A percentile compares a stretch with the other conserved stretches of the same genome.
These are phyloP conservation scores for Elysia chlorotica DNA, from an alignment of 1,140 invertebrate species.

Conservation along the genomic window DNA sequence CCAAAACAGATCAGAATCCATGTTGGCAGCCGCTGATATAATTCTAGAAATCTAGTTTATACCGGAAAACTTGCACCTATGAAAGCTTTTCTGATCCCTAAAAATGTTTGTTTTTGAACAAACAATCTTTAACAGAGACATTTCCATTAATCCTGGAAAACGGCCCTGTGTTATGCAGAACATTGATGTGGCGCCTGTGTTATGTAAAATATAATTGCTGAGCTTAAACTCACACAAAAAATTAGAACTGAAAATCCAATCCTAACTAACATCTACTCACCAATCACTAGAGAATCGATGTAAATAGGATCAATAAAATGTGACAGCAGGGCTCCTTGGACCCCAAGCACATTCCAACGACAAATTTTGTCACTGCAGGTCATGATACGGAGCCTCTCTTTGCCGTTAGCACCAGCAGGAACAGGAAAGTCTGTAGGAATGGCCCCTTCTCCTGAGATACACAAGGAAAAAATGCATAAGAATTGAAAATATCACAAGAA, in stretches of 20 bases:
- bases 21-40: no score
- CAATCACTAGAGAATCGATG: slow-evolving; percentile 54
- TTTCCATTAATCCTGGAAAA: neutral
- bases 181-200: neutral
- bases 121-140: neutral
- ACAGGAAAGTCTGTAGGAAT: slow-evolving; percentile 75
- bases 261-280: slow-evolving; percentile 27
- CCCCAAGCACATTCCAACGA: slow-evolving; percentile 61
- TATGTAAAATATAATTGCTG: neutral
- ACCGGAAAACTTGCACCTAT: no score
- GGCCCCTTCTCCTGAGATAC: slow-evolving; percentile 92
- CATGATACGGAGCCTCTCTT: slow-evolving; percentile 60
- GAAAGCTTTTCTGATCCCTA: no score
- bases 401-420: slow-evolving; percentile 49
- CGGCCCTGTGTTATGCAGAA: neutral
- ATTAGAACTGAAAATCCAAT: neutral
- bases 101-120: no score
- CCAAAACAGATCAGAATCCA: no score
- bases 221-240: no score
- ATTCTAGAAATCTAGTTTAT: no score
- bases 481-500: no score
- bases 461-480: no score
- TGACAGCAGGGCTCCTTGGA: slow-evolving; percentile 61
- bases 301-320: slow-evolving; percentile 61
- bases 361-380: slow-evolving; percentile 62